Evolutionary conservation across 2,797 vertebrate genomes (phyloP).

Genomic region (Craterocephalus amniculus): DNA sequence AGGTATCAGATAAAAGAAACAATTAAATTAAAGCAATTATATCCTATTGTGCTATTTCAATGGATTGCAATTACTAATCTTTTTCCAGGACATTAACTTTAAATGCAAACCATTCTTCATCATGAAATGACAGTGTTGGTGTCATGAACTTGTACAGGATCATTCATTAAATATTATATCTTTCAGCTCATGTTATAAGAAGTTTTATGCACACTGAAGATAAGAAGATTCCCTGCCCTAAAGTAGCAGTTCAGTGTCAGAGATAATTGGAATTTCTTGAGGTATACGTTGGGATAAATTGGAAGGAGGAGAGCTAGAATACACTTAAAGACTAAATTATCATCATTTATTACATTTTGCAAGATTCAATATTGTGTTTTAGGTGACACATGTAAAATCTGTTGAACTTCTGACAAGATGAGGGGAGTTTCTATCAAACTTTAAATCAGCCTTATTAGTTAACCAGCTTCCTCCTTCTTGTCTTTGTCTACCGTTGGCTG

Average conservation of each 20-base stretch:
- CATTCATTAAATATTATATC: background rate
- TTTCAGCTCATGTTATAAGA: background rate
- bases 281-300: background rate
- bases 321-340: background rate
- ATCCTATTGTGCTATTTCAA: background rate
- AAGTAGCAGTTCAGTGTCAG: background rate
- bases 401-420: background rate
- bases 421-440: background rate
- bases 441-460: conserved; percentile 15
- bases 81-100: conserved; percentile 14
- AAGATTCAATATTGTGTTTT: background rate
- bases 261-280: background rate
- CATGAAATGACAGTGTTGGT: background rate
- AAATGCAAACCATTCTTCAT: conserved; percentile 12
- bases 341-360: background rate
- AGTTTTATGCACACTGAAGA: background rate
- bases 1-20: conserved; percentile 19
- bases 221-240: background rate
- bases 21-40: conserved; percentile 4
- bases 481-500: background rate
- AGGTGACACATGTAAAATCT: background rate
- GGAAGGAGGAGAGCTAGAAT: background rate
- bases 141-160: background rate
- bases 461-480: conserved; percentile 13
- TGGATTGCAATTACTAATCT: conserved; percentile 2